phyloP scores from a whole-genome alignment of 2,797 vertebrate genomes.

The Microctenopoma steveboyesi region DNA sequence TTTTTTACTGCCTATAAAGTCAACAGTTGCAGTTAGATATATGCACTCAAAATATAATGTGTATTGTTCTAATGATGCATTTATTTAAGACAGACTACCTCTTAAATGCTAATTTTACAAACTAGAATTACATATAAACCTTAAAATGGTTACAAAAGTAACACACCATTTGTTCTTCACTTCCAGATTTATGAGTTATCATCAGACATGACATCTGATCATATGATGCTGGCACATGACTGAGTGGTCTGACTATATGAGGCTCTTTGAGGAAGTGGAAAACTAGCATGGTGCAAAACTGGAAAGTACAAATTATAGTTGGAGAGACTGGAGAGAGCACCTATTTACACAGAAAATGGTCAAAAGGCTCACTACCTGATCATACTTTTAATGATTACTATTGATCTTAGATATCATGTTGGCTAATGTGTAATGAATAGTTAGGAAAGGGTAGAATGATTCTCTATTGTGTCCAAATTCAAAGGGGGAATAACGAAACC shows the following conservation, averaged over 20 bases:
- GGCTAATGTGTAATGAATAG: background rate
- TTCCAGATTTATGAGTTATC: conserved; percentile 1
- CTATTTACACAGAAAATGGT: conserved; percentile 10
- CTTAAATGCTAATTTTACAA: conserved; percentile 1
- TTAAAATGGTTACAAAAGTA: background rate
- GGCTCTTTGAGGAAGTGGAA: conserved; percentile 78
- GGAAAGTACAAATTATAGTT: conserved; percentile 58
- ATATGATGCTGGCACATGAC: conserved; percentile 83
- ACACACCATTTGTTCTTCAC: background rate
- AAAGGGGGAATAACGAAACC: background rate
- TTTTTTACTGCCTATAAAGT: background rate
- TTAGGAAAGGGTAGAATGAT: background rate
- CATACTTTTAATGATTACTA: conserved; percentile 1
- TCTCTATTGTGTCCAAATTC: background rate
- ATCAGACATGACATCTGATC: conserved; percentile 63
- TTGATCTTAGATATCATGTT: background rate
- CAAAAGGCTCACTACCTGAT: background rate
- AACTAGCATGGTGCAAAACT: conserved; percentile 66
- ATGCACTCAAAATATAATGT: conserved; percentile 21
- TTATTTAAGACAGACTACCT: background rate
- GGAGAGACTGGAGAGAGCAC: conserved; percentile 25
- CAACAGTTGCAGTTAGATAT: background rate
- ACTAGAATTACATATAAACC: background rate
- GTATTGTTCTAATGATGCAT: conserved; percentile 30
- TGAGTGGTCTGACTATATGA: conserved; percentile 29